Base-by-base conservation (phyloP, 2,888 invertebrate genomes). In the Stenoptilia bipunctidactyla region DNA sequence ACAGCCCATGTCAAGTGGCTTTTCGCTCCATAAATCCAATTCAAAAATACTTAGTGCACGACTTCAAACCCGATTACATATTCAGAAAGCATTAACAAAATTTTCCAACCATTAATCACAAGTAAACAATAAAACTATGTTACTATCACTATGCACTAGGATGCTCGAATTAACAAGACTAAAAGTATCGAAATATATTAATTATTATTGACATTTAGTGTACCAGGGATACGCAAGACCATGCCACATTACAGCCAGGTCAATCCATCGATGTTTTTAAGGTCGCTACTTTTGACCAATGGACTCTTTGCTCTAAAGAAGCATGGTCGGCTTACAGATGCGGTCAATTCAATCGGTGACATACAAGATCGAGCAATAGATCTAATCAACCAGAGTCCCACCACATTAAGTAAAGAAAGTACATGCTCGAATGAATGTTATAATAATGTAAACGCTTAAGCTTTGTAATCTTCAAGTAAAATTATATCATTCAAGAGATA, bases 401-500 rank as follows among this genome's bases (percentile, higher is more conserved):
- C 70, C 75, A 77, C 72, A 71, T 61, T 50, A 59, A 66, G 56
- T 72, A 68, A 70, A 69, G 58, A 68, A 71, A 64, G 55, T 59
- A 67, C 77, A 80, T 80, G 82, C 79, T 77, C 67, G 66, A 64
- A 76, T 77, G 68, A 70, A 69, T 77, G 74, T 77, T 76, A 76
- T 66, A 58, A 62, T 62, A 66, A 76, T 71, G 71, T 69, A 65
- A 68, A 71, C 72, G 71, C 71, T 55, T 53, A 79, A 77, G 77
- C 76, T 66, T 65, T 61, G 60, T 65, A 20, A 59, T 61, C 55
- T 59, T 55, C 49, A 51, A 58, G 59, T 53, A 52, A 60, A 46
- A 43, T 45, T 40, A 36, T 15, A 14, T 13, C 20, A 36, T 36
- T 34, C 13, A 13, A 20, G 20, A 20, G 20, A 20, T 20, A 34